A percentile compares a stretch with the other conserved stretches of the same genome.
Conservation (phyloP, 1,140 invertebrate species). For the Drosophila subpulchrella region DNA sequence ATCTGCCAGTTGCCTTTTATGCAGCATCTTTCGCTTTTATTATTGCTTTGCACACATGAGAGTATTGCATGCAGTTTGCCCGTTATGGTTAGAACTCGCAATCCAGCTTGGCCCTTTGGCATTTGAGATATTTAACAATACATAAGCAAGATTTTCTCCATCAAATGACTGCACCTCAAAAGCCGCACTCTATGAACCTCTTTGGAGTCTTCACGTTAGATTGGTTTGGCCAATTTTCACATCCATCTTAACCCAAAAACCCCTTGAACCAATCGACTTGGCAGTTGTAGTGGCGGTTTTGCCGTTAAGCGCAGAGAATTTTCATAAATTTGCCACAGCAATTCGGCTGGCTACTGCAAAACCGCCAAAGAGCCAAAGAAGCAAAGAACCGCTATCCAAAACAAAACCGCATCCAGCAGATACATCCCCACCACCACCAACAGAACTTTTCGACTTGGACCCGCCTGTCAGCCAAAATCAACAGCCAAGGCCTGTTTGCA, state of each 20-base stretch:
- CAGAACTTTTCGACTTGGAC: background rate
- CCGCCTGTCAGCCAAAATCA: conserved; percentile 34
- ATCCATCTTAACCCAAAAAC: conserved; percentile 63
- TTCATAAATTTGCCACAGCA: conserved; percentile 67
- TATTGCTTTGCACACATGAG: conserved; percentile 33
- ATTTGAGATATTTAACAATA: conserved; percentile 33
- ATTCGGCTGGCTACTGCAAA: conserved; percentile 52
- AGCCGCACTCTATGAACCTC: conserved; percentile 17
- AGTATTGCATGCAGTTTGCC: conserved; percentile 27
- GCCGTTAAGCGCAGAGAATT: conserved; percentile 45
- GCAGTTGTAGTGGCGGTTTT: background rate
- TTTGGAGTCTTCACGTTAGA: conserved; percentile 29
- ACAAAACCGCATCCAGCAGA: conserved; percentile 37
- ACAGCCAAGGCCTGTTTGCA: conserved; percentile 26
- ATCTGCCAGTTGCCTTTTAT: conserved; percentile 71
- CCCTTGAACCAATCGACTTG: conserved; percentile 45
- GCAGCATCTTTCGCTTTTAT: conserved; percentile 69
- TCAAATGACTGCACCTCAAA: conserved; percentile 12
- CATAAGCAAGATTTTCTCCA: background rate
- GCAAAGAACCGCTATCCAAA: conserved; percentile 33
- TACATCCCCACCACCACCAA: background rate
- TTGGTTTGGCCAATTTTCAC: conserved; percentile 51
- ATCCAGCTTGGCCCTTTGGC: conserved; percentile 46
- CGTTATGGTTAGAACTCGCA: conserved; percentile 69
- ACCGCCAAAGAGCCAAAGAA: background rate